phyloP scores from a whole-genome alignment of 2,797 vertebrate genomes.

The Nothura maculosa region DNA sequence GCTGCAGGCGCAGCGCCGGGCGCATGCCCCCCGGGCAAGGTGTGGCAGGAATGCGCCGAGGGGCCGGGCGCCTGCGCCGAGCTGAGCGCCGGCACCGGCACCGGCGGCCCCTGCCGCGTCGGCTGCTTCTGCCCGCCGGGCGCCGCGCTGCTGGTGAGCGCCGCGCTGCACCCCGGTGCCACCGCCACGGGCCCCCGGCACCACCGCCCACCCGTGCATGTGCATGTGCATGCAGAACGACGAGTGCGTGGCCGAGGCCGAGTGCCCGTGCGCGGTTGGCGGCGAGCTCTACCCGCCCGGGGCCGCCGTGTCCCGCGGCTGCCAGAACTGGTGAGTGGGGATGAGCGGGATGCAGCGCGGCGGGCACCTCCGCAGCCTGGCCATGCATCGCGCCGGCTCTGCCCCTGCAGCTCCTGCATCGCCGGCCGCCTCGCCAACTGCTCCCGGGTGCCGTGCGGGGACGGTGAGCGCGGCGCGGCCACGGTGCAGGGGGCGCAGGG shows the following conservation, averaged over 20 bases:
- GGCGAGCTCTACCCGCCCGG: conserved; percentile 80
- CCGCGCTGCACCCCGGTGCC: neutral
- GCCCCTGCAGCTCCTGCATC: conserved; percentile 84
- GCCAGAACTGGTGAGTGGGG: conserved; percentile 90
- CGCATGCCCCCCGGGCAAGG: conserved; percentile 81
- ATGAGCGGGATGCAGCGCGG: too few species aligned
- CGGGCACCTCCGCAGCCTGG: neutral
- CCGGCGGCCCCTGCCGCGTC: conserved; percentile 78
- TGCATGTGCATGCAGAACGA: conserved; percentile 78
- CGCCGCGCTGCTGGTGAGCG: conserved; percentile 83
- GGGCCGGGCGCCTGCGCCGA: conserved; percentile 85
- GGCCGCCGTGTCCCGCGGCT: conserved; percentile 77
- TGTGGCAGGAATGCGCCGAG: conserved; percentile 84
- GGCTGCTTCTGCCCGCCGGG: conserved; percentile 87
- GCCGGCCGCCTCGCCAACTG: conserved; percentile 86
- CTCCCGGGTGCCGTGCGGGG: conserved; percentile 79
- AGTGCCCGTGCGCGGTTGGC: conserved; percentile 84
- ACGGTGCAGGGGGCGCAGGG: too few species aligned
- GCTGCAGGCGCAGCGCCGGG: conserved; percentile 74
- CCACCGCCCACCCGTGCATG: neutral
- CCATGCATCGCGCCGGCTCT: accelerated
- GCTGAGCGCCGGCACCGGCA: conserved; percentile 48
- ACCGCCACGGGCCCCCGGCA: too few species aligned
- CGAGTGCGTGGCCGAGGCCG: conserved; percentile 78
- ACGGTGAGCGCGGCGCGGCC: conserved; percentile 70